Evolutionary conservation across 2,888 invertebrate species (phyloP).

Genomic region (Xylota sylvarum): DNA sequence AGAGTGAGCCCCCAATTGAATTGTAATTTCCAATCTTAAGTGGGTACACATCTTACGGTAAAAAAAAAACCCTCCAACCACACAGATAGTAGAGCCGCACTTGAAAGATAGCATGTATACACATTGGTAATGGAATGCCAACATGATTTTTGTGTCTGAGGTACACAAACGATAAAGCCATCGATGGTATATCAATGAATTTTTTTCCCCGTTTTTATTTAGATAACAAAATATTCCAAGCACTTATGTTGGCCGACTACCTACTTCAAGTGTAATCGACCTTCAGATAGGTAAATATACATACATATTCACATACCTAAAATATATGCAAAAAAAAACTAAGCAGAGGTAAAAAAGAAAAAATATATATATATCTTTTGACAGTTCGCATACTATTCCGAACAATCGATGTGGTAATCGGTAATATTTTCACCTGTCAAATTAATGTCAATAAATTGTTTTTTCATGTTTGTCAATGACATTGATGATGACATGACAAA

Average conservation of each 20-base stretch:
- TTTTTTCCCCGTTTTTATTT: conserved; percentile 32
- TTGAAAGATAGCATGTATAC: conserved; percentile 59
- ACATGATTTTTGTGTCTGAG: conserved; percentile 42
- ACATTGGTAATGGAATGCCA: conserved; percentile 65
- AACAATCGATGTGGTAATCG: conserved; percentile 51
- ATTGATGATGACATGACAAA: conserved; percentile 66
- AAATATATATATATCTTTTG: conserved; percentile 15
- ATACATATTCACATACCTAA: background rate
- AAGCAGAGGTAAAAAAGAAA: background rate
- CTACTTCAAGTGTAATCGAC: conserved; percentile 54
- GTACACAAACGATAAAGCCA: conserved; percentile 35
- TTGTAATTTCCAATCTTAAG: conserved; percentile 69
- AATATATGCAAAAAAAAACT: conserved; percentile 44
- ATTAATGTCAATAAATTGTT: conserved; percentile 74
- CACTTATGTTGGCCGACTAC: conserved; percentile 31
- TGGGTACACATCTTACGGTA: conserved; percentile 47
- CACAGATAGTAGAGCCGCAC: conserved; percentile 48
- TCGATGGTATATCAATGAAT: conserved; percentile 50
- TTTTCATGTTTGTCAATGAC: conserved; percentile 65
- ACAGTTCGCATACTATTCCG: conserved; percentile 12
- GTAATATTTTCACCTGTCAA: conserved; percentile 75
- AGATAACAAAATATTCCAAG: conserved; percentile 46
- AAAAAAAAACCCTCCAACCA: background rate
- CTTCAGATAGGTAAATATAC: conserved; percentile 47
- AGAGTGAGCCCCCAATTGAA: conserved; percentile 59